Conservation (phyloP, 2,797 vertebrate genomes). For the Diglossa cyanea region DNA sequence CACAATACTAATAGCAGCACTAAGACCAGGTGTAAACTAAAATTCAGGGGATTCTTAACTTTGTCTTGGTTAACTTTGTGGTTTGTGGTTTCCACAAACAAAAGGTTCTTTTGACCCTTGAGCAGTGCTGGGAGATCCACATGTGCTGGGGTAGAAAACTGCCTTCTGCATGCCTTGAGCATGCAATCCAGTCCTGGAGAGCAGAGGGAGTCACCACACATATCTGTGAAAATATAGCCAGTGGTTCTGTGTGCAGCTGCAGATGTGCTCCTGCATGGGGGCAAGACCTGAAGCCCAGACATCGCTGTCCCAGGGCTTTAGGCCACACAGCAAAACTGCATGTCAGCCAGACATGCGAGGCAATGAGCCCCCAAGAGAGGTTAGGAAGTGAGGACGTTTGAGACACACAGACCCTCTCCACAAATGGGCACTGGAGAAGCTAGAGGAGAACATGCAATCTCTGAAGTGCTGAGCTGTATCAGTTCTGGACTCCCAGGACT, state of each 20-base stretch:
- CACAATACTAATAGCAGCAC: not conserved
- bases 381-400: not conserved
- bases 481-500: not conserved
- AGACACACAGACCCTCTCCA: not conserved
- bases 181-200: not conserved
- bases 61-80: not conserved
- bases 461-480: not conserved
- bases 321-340: not conserved
- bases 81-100: not conserved
- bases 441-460: not conserved
- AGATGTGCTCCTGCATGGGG: not conserved
- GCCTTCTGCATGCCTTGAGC: not conserved
- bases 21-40: not conserved
- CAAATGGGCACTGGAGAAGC: not conserved
- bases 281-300: not conserved
- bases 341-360: not conserved
- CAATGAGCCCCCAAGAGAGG: rapidly evolving
- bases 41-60: not conserved
- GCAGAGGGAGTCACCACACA: not conserved
- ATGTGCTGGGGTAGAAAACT: not conserved
- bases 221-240: not conserved
- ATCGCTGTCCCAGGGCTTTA: not conserved
- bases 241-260: not conserved
- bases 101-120: not conserved
- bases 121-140: not conserved